Conservation (phyloP, 1,140 invertebrate genomes). For the Camponotus floridanus region DNA sequence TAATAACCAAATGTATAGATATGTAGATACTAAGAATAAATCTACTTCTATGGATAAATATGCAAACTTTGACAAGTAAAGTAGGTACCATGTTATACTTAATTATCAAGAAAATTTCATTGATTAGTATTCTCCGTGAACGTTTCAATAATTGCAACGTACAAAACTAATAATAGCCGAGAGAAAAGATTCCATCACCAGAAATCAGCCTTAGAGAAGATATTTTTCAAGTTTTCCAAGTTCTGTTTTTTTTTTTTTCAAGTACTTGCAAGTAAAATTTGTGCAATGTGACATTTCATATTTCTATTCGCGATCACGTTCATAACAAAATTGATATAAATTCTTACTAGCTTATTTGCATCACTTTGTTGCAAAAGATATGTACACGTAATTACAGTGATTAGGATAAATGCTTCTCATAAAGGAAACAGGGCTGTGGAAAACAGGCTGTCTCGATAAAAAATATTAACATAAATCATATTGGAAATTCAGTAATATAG, state of each 20-base stretch:
- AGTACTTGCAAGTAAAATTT: not conserved
- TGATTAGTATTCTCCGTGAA: constrained; percentile 65
- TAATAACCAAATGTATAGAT: constrained; percentile 6
- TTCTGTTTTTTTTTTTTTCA: constrained; percentile 14
- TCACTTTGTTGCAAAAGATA: constrained; percentile 44
- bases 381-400: constrained; percentile 63
- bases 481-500: constrained; percentile 67
- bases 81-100: constrained; percentile 83
- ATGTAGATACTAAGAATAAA: constrained; percentile 63
- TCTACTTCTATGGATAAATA: constrained; percentile 80
- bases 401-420: constrained; percentile 39
- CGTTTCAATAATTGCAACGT: constrained; percentile 62
- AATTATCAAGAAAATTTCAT: constrained; percentile 53
- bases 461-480: constrained; percentile 65
- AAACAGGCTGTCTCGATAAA: constrained; percentile 52
- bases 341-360: constrained; percentile 11
- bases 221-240: not conserved
- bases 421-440: constrained; percentile 60
- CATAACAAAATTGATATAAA: constrained; percentile 10
- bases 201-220: constrained; percentile 63
- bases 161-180: constrained; percentile 69
- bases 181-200: constrained; percentile 78
- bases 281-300: not conserved
- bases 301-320: not conserved
- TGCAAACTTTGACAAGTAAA: constrained; percentile 86